Base-by-base conservation (phyloP, 1,140 invertebrate species). In the Gryon sp. region DNA sequence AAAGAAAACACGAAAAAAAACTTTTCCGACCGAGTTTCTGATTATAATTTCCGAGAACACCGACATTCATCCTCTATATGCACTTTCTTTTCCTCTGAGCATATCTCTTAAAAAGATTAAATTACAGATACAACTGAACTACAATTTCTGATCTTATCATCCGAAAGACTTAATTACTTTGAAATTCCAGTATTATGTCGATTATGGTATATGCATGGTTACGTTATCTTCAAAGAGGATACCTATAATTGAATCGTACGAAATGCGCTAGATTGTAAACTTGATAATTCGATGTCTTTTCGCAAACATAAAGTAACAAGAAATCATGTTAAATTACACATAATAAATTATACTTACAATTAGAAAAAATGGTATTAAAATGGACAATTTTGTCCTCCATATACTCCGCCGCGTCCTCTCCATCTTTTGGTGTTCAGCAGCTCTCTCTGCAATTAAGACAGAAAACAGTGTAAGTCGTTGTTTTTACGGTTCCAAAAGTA, bases 371-470 rank as follows among this genome's bases (percentile, higher is more conserved):
- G 82, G 78, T 80, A 85, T 79, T 79, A 85, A 79, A 50, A 86
- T 70, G 34, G 80, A 81, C 68, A 87, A 72, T 8, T 76, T 66
- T 36, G 80, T 84, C 79, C 83, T 87, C 57, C 86, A 72, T 85
- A 86, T 84, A 86, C 80, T 86, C 80, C 86, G 81, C 80, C 86
- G 74, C 84, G 84, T 87, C 81, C 82, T 85, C 68, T 87, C 87
- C 87, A 89, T 89, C 78, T 55, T 84, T 65, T 80, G 70, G 53
- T 59, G 62, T 57, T 57, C 22, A 48, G 74, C 69, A 83, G 72
- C 70, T 77, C 76, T n/a, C n/a, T 86, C 87, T 89, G 86, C 19
- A 87, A 88, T 76, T 57, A 74, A 75, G 55, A 68, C 62, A 68
- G 48, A 68, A 75, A 75, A 68, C 62, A 75, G 53, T 43, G 72